Base-by-base conservation (phyloP, 2,113 vertebrate genomes). In the Epinephelus lanceolatus region DNA sequence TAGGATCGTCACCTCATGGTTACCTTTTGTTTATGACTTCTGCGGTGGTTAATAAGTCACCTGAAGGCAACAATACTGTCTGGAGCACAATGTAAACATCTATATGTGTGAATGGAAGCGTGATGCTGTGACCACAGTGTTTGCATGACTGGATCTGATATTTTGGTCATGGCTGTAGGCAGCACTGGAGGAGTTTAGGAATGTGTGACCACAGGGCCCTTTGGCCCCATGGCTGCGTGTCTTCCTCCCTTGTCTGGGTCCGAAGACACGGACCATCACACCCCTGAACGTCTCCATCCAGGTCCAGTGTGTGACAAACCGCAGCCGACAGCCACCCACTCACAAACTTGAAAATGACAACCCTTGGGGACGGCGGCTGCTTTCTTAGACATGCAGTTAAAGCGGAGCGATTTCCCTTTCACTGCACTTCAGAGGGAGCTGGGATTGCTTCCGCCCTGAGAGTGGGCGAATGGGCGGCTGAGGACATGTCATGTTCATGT, bases 331-430 rank as follows among this genome's bases (percentile, higher is more conserved):
- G 89, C 90, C 93, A 87, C 95, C 94, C 94, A 95, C 95, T 88
- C 93, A 82, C 91, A 86, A 80, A 76, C 76, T 62, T 56, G 90
- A 88, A 95, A 96, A 96, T 95, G 94, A 95, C 94, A 95, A 94
- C 89, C 93, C 89, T 94, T 5, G 2, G 56, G 78, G 75, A 87
- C 49, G 62, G 86, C 78, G 76, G 84, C 62, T 77, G 65, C 77
- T 74, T 71, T 88, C 91, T 89, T 59, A 80, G 81, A 87, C 86
- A 74, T 83, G 67, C 88, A 79, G 84, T 70, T 74, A 92, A 88
- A 86, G 85, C 21, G 70, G 90, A 88, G 86, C 78, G 72, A 81
- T 87, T 90, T 87, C 78, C 23, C 71, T 90, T 89, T 86, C 52
- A 42, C 66, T 76, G 71, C 86, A 83, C 87, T 89, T 92, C 78